A percentile compares a stretch with the other conserved stretches of the same genome.
Conservation (phyloP, 2,797 vertebrate species). For the Sebastes glaucus region DNA sequence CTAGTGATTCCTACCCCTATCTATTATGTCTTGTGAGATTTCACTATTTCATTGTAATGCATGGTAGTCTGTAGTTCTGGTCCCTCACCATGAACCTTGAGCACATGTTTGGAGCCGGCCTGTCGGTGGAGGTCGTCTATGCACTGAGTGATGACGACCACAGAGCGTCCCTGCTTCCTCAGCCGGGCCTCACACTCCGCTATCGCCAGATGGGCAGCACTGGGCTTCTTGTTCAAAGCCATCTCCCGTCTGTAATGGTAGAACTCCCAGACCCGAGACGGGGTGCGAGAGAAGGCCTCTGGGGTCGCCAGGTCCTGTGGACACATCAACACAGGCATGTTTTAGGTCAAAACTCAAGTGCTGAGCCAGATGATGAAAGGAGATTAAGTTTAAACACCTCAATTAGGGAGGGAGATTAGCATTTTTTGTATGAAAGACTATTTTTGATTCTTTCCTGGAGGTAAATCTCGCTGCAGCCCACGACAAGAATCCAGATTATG, state of each 20-base stretch:
- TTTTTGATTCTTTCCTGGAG: slow-evolving; percentile 16
- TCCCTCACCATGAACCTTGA: slow-evolving; percentile 92
- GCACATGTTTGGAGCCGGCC: slow-evolving; percentile 91
- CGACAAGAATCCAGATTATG: slow-evolving; percentile 19
- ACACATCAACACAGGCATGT: neutral
- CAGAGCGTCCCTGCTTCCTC: slow-evolving; percentile 86
- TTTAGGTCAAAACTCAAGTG: slow-evolving; percentile 3
- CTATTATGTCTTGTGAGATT: neutral
- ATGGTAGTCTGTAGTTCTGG: neutral
- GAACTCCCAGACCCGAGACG: slow-evolving; percentile 96
- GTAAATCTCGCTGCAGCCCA: slow-evolving; percentile 11
- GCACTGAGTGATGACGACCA: slow-evolving; percentile 94
- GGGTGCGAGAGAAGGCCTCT: slow-evolving; percentile 89
- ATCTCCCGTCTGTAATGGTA: slow-evolving; percentile 94
- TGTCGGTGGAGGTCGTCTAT: slow-evolving; percentile 92
- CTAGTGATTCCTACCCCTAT: no score
- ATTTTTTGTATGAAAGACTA: neutral
- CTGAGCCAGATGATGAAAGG: neutral
- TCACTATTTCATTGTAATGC: neutral
- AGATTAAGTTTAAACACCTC: neutral
- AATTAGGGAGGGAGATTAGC: neutral
- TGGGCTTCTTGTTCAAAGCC: slow-evolving; percentile 87
- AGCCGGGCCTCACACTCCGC: slow-evolving; percentile 91
- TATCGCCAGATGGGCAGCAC: slow-evolving; percentile 88
- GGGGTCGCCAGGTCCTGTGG: slow-evolving; percentile 92